Conservation (phyloP, 2,888 invertebrate species). For the Conchocele bisecta region DNA sequence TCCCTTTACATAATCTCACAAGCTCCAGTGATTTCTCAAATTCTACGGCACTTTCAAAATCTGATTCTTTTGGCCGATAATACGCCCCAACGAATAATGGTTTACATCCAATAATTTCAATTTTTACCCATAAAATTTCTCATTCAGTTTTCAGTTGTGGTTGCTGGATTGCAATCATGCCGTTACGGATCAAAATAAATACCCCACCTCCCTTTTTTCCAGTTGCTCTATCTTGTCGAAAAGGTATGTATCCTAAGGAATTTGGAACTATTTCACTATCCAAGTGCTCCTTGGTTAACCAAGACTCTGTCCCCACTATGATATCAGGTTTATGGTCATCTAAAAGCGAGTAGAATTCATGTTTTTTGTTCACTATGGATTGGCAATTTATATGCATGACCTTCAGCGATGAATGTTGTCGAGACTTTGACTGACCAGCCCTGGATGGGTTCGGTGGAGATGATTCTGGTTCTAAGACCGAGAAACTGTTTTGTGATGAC, state of each 20-base stretch:
- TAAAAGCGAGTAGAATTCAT: not conserved
- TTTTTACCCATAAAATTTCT: not conserved
- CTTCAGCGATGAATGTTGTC: not conserved
- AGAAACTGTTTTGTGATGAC: too few relatives aligned
- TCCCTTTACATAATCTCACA: not conserved
- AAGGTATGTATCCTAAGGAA: not conserved
- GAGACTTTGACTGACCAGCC: too few relatives aligned
- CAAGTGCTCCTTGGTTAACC: conserved; percentile 7
- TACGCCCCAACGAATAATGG: not conserved
- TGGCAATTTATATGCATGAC: conserved; percentile 14
- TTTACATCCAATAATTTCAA: not conserved
- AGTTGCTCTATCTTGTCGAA: conserved; percentile 1
- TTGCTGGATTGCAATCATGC: not conserved
- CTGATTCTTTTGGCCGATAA: conserved; percentile 8
- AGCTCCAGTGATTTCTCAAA: conserved; percentile 6
- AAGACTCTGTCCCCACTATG: conserved; percentile 4
- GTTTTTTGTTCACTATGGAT: conserved; percentile 13
- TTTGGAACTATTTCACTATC: conserved; percentile 5
- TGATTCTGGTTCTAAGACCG: too few relatives aligned
- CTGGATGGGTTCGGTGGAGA: too few relatives aligned
- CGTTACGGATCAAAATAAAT: not conserved
- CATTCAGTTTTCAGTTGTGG: not conserved
- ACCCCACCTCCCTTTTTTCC: conserved; percentile 5
- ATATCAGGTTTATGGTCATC: conserved; percentile 1
- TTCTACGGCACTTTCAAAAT: not conserved